phyloP scores from a whole-genome alignment of 1,140 invertebrate genomes.

The Hylaeus volcanicus region DNA sequence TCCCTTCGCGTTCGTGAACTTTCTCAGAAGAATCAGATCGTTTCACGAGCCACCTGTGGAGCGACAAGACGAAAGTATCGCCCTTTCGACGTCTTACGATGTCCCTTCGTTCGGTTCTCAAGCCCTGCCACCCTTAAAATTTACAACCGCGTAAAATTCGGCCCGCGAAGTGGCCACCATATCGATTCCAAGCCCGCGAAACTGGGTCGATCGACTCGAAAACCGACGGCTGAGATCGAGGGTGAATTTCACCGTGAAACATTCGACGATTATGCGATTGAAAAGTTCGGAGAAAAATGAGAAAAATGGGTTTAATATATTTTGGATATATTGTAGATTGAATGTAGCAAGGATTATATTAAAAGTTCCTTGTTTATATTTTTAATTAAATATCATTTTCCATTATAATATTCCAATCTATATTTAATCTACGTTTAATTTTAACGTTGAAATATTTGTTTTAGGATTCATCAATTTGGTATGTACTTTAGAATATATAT shows the following conservation, averaged over 20 bases:
- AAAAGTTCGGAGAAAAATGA: not conserved
- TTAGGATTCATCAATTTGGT: too few relatives aligned
- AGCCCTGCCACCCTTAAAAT: constrained; percentile 2
- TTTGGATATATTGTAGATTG: too few relatives aligned
- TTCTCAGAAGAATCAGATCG: constrained; percentile 61
- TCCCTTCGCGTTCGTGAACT: constrained; percentile 44
- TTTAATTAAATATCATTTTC: too few relatives aligned
- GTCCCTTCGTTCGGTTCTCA: constrained; percentile 30
- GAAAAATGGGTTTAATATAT: too few relatives aligned
- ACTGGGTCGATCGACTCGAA: constrained; percentile 14
- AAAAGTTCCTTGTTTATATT: too few relatives aligned
- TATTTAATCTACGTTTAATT: too few relatives aligned
- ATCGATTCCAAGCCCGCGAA: constrained; percentile 21
- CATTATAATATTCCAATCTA: too few relatives aligned
- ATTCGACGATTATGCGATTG: too few relatives aligned
- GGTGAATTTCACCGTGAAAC: too few relatives aligned
- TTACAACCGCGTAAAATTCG: constrained; percentile 38
- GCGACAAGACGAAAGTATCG: constrained; percentile 42
- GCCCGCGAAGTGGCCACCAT: not conserved
- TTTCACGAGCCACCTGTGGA: constrained; percentile 68
- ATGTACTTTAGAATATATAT: too few relatives aligned
- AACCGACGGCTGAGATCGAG: not conserved
- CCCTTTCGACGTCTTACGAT: constrained; percentile 47
- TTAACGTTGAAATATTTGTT: too few relatives aligned
- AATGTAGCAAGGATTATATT: too few relatives aligned